These are phyloP conservation scores for Chondrosia reniformis DNA, from an alignment of 37 sponge, comb jelly and placozoan species.

Conservation along the genomic window DNA sequence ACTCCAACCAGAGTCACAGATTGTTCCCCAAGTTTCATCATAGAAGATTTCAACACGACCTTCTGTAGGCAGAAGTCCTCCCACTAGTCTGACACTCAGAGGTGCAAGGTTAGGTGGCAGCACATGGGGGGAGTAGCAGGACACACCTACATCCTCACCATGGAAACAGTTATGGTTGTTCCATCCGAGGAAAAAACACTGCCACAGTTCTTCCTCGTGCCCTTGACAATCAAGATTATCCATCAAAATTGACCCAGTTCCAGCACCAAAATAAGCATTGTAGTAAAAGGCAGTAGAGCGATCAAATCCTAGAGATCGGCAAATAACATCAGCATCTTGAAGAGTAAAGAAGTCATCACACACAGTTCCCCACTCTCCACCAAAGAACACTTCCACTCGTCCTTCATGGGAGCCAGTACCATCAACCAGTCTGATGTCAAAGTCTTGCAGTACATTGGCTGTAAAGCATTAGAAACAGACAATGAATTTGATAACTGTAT, in stretches of 20 bases:
- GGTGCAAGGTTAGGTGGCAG: neutral
- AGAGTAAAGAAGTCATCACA: conserved; percentile 18
- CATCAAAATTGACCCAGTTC: conserved; percentile 28
- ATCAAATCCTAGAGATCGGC: conserved; percentile 13
- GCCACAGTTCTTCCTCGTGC: conserved; percentile 17
- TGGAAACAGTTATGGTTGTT: conserved; percentile 14
- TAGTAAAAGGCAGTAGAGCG: neutral
- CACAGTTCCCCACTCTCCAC: conserved; percentile 33
- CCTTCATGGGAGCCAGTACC: conserved; percentile 12
- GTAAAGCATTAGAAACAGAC: no score
- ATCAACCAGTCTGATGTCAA: conserved; percentile 1
- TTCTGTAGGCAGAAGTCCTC: neutral
- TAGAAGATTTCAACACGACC: conserved; percentile 25
- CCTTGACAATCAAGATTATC: conserved; percentile 34
- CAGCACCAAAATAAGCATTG: conserved; percentile 24
- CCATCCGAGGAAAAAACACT: conserved; percentile 23
- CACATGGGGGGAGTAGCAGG: conserved; percentile 11
- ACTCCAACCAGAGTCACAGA: conserved; percentile 23
- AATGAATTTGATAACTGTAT: no score
- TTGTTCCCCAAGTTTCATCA: conserved; percentile 5
- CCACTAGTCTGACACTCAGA: conserved; percentile 21
- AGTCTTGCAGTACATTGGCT: neutral
- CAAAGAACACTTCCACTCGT: conserved; percentile 19
- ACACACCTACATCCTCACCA: conserved; percentile 10
- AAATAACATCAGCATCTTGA: conserved; percentile 22